phyloP scores from a whole-genome alignment of 2,797 vertebrate genomes.

The Helicolenus hilgendorfi region DNA sequence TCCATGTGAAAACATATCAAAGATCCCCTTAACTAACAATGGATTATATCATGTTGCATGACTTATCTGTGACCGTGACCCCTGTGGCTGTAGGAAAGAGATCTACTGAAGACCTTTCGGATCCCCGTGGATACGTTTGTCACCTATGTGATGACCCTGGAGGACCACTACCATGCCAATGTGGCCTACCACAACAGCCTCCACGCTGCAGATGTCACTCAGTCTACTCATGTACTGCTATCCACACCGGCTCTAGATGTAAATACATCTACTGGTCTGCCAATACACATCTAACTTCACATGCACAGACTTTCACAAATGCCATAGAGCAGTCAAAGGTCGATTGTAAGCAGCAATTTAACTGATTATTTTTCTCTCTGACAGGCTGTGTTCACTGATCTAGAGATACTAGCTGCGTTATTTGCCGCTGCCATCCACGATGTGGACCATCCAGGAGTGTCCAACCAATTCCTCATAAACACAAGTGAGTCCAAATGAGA shows the following conservation, averaged over 20 bases:
- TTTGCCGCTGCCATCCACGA: slow-evolving; percentile 97
- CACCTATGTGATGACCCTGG: slow-evolving; percentile 95
- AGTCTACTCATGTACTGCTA: slow-evolving; percentile 96
- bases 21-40: background rate
- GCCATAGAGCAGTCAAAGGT: background rate
- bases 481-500: slow-evolving; percentile 91
- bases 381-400: slow-evolving; percentile 96
- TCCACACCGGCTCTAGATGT: slow-evolving; percentile 95
- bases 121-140: slow-evolving; percentile 95
- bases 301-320: background rate
- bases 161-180: slow-evolving; percentile 96
- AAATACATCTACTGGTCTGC: slow-evolving; percentile 58
- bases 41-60: background rate
- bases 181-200: slow-evolving; percentile 98
- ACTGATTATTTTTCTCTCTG: background rate
- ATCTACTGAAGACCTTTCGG: slow-evolving; percentile 94
- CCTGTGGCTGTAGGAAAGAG: slow-evolving; percentile 90
- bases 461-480: slow-evolving; percentile 98
- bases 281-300: background rate
- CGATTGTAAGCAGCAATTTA: background rate
- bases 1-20: background rate
- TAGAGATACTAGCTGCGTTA: slow-evolving; percentile 95
- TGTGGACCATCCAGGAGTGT: slow-evolving; percentile 97
- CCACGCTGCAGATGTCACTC: slow-evolving; percentile 96
- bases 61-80: background rate